phyloP scores from a whole-genome alignment of 2,888 invertebrate genomes.

The Drosophila melanosoma region DNA sequence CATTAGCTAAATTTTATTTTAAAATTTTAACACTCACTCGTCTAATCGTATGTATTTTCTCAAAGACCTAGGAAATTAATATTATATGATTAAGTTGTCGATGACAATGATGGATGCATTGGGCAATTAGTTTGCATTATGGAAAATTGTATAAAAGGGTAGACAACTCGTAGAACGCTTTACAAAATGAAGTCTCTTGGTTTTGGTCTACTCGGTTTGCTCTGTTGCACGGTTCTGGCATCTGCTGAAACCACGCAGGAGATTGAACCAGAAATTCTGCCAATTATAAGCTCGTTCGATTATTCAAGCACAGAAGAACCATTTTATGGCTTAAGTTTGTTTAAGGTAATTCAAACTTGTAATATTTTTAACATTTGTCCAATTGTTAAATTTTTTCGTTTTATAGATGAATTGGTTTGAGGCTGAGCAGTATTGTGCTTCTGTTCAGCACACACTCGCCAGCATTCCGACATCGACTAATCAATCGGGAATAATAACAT shows the following conservation, averaged over 20 bases:
- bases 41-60: background rate
- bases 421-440: conserved; percentile 17
- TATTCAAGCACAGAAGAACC: background rate
- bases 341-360: conserved; percentile 1
- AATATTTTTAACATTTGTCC: no score
- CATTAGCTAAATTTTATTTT: background rate
- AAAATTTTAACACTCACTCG: background rate
- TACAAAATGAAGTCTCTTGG: conserved; percentile 27
- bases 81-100: background rate
- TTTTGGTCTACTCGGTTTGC: conserved; percentile 4
- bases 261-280: background rate
- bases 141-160: conserved; percentile 15
- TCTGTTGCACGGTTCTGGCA: conserved; percentile 18
- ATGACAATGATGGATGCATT: conserved; percentile 45
- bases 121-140: background rate
- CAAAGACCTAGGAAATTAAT: background rate
- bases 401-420: conserved; percentile 15
- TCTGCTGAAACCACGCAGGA: background rate
- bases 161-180: accelerated
- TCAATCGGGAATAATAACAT: accelerated
- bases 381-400: background rate
- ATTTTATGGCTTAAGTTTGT: background rate
- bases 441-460: background rate
- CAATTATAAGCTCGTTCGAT: background rate
- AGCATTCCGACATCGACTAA: background rate